Evolutionary conservation across 2,888 invertebrate species (phyloP).

Genomic region (Amphipoea oculea): DNA sequence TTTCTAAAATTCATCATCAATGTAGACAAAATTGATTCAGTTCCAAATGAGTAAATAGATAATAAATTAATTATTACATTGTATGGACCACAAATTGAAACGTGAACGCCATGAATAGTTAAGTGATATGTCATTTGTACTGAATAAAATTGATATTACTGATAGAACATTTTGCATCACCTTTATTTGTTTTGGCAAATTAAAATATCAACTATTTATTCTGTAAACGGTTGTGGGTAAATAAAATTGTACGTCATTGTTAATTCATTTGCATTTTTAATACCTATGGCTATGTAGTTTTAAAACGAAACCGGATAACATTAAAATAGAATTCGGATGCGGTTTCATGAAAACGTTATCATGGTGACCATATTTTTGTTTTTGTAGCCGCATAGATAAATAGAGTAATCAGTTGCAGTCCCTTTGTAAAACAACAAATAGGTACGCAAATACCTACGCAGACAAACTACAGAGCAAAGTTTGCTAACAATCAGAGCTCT

Average conservation of each 20-base stretch:
- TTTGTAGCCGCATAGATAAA: conserved; percentile 10
- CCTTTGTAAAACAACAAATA: conserved; percentile 56
- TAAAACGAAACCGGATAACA: conserved; percentile 11
- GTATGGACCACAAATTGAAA: conserved; percentile 77
- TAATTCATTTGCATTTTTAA: conserved; percentile 60
- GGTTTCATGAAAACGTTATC: conserved; percentile 31
- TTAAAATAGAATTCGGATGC: conserved; percentile 39
- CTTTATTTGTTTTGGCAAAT: conserved; percentile 65
- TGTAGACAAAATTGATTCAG: conserved; percentile 52
- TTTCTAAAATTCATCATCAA: conserved; percentile 34
- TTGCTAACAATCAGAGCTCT: conserved; percentile 78
- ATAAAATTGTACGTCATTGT: conserved; percentile 52
- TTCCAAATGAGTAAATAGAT: conserved; percentile 69
- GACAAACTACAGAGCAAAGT: conserved; percentile 68
- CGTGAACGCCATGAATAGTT: conserved; percentile 74
- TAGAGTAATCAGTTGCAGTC: conserved; percentile 22
- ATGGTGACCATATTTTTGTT: conserved; percentile 8
- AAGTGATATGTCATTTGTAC: conserved; percentile 76
- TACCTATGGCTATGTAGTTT: conserved; percentile 35
- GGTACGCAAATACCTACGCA: conserved; percentile 40
- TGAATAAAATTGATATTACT: conserved; percentile 71
- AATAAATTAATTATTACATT: conserved; percentile 74
- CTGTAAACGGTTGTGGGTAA: conserved; percentile 45
- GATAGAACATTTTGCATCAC: conserved; percentile 53
- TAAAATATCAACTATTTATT: conserved; percentile 61